Evolutionary conservation across 2,113 vertebrate genomes (phyloP), one percentile per base, ranked within the genome.

Genomic region (Pimephales promelas): DNA sequence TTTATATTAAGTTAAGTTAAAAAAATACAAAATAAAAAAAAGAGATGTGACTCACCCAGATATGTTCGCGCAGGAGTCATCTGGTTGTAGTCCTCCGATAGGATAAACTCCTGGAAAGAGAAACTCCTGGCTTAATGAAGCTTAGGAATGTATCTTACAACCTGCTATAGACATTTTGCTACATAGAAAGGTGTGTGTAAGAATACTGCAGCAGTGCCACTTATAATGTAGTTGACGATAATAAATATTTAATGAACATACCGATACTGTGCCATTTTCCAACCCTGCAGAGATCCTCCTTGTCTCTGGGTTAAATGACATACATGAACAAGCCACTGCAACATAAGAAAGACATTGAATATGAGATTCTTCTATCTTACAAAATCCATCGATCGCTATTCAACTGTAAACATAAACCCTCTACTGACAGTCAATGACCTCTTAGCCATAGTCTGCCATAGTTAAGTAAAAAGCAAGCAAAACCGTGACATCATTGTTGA

Each of bases 281-380:
- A 97, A 95, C 87, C 98, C 98, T 91, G 99, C 92, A 68, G 97
- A 97, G 87, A 99, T 94, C 92, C 97, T 95, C 92, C 98, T 96
- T 85, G 98, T 99, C 95, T 99, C 98, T 62, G 96, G 97, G 89
- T 98, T 99, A 93, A 99, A 97, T 92, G 96, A 98, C 98, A 99
- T 98, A 88, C 97, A 98, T 91, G 96, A 96, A 94, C 97, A 97
- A 74, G 95, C 94, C 88, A 96, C 98, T 99, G 94, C 88, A 94
- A 93, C 90, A 86, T 87, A 75, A 56, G n/a, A 76, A 66, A 47
- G 5, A 61, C 5, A 82, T 24, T 40, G 10, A 47, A 36, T n/a
- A 82, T 26, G 26, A 56, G 31, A 20, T 28, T 28, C 56, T 56
- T 45, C 14, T 56, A 31, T 76, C 20, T 4, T 20, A 45, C 4